These are phyloP conservation scores for Pyrgilauda ruficollis DNA, from an alignment of 2,113 vertebrate species.

Conservation along the genomic window DNA sequence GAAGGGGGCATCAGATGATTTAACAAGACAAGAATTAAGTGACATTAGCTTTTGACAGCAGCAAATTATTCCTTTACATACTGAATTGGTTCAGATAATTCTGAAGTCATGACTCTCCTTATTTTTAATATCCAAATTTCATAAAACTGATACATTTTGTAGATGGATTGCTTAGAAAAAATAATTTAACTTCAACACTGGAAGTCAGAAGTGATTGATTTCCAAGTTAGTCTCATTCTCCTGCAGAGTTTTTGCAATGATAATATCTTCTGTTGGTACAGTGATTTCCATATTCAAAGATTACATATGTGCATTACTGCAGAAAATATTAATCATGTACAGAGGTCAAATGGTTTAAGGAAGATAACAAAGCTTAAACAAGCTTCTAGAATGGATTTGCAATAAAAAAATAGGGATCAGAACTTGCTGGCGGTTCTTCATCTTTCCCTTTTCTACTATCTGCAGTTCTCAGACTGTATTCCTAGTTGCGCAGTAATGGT, in stretches of 20 bases:
- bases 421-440: not conserved
- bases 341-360: not conserved
- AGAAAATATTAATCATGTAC: not conserved
- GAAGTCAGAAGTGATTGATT: constrained; percentile 21
- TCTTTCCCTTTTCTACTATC: not conserved
- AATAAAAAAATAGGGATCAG: not conserved
- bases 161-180: constrained; percentile 40
- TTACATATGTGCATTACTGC: not conserved
- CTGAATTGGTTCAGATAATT: constrained; percentile 55
- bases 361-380: not conserved
- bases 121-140: constrained; percentile 43
- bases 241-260: not conserved
- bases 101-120: constrained; percentile 41
- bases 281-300: not conserved
- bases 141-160: constrained; percentile 7
- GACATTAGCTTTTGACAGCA: constrained; percentile 66
- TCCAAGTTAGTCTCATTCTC: not conserved
- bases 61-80: constrained; percentile 58
- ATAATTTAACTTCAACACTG: constrained; percentile 16
- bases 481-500: not conserved
- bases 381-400: not conserved
- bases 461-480: not conserved
- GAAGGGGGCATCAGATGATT: constrained; percentile 69
- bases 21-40: constrained; percentile 75
- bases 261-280: not conserved